Percentiles rank a stretch among this genome's conserved stretches.
phyloP scores from a whole-genome alignment of 1,140 invertebrate species.

The Whitmania pigra region DNA sequence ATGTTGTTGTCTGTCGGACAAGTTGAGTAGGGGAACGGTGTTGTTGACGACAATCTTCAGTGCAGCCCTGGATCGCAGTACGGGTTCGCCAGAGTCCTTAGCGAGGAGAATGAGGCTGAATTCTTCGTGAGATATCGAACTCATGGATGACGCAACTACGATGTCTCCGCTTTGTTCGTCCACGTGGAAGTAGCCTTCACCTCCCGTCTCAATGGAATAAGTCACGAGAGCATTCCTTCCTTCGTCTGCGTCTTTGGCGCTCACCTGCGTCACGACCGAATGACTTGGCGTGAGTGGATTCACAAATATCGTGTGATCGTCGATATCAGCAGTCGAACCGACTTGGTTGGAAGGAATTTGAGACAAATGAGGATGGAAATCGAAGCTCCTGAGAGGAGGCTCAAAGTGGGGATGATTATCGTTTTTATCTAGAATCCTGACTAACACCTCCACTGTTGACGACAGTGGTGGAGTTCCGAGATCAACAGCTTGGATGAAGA shows the following conservation, averaged over 20 bases:
- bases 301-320: neutral
- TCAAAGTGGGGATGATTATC: neutral
- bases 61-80: neutral
- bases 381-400: no score
- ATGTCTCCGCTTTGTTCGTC: slow-evolving; percentile 11
- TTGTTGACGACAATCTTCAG: neutral
- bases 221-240: neutral
- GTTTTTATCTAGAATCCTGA: neutral
- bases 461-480: neutral
- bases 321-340: neutral
- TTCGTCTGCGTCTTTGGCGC: slow-evolving; percentile 1
- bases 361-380: neutral
- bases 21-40: neutral
- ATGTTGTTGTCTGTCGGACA: neutral
- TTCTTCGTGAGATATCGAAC: neutral
- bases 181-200: slow-evolving; percentile 7
- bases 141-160: neutral
- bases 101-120: neutral
- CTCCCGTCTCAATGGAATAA: neutral
- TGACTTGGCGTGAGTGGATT: neutral
- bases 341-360: neutral
- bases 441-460: neutral
- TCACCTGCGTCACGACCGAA: neutral
- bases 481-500: neutral
- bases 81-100: neutral